Percentiles rank a stretch among this genome's conserved stretches.
Conservation (phyloP, 1,140 invertebrate genomes). For the Chionoecetes opilio region DNA sequence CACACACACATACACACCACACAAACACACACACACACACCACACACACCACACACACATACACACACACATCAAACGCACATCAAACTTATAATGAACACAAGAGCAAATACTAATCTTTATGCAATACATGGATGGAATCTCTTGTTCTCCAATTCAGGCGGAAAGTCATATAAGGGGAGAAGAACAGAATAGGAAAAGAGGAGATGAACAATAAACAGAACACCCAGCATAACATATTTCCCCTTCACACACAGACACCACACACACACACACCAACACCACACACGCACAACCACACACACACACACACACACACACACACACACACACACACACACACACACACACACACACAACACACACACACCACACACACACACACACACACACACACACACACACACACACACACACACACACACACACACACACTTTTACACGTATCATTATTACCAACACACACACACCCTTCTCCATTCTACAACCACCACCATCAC, state of each 20-base stretch:
- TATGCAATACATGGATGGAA: too few relatives aligned
- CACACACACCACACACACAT: background rate
- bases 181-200: background rate
- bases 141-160: background rate
- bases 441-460: too few relatives aligned
- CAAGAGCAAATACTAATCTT: too few relatives aligned
- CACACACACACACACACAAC: too few relatives aligned
- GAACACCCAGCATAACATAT: too few relatives aligned
- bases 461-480: background rate
- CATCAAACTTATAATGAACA: background rate
- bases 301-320: too few relatives aligned
- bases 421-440: background rate
- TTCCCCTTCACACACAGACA: too few relatives aligned
- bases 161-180: background rate
- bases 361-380: background rate
- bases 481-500: background rate
- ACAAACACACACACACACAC: constrained; percentile 4
- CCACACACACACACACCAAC: background rate
- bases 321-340: too few relatives aligned
- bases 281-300: background rate
- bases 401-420: background rate
- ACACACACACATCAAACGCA: background rate
- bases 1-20: background rate
- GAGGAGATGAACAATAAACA: too few relatives aligned
- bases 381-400: too few relatives aligned